These are phyloP conservation scores for Adelphocoris suturalis DNA, from an alignment of 2,888 invertebrate species.

Conservation along the genomic window DNA sequence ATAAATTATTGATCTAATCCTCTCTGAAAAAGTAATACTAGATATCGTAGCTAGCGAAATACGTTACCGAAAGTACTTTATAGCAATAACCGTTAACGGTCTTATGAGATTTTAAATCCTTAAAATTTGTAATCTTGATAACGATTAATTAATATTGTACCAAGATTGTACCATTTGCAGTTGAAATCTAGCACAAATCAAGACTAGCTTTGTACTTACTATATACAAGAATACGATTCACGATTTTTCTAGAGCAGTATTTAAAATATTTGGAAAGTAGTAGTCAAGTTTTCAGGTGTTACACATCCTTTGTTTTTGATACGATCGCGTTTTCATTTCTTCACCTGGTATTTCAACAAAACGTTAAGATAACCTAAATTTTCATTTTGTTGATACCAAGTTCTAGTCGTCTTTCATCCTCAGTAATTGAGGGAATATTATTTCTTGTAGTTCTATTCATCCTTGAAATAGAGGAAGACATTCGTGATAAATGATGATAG, in stretches of 20 bases:
- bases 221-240: neutral
- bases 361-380: too few species aligned
- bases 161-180: neutral
- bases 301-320: conserved; percentile 7
- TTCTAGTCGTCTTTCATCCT: too few species aligned
- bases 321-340: neutral
- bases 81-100: conserved; percentile 32
- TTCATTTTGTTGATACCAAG: too few species aligned
- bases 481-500: neutral
- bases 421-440: too few species aligned
- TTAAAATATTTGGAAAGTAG: neutral
- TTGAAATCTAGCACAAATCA: conserved; percentile 14
- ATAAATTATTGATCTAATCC: neutral
- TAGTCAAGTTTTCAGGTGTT: conserved; percentile 11
- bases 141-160: neutral
- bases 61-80: conserved; percentile 15
- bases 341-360: too few species aligned
- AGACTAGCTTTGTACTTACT: conserved; percentile 24
- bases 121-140: neutral
- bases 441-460: too few species aligned
- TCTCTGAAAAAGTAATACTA: neutral
- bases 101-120: conserved; percentile 17
- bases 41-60: conserved; percentile 27
- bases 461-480: too few species aligned
- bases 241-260: neutral